Base-by-base conservation (phyloP, 2,888 invertebrate species). In the Thymelicus lineola region DNA sequence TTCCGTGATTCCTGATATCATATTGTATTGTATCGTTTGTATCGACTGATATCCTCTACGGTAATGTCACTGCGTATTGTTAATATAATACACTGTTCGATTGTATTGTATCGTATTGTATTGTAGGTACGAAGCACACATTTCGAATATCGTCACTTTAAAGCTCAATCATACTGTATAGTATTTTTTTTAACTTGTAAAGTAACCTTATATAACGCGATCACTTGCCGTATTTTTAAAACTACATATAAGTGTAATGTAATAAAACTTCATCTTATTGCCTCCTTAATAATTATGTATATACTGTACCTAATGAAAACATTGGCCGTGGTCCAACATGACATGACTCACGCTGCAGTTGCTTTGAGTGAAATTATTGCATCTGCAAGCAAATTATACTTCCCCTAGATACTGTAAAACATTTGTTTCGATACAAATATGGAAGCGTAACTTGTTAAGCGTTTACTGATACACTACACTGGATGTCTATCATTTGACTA, bases 41-140 rank as follows among this genome's bases (percentile, higher is more conserved):
- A 58, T 73, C 66, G 74, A 75, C 76, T 75, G 75, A 74, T 74
- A 72, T 72, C 69, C 71, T 48, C 59, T 72, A 79, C 82, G 77
- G 81, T 82, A 83, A 80, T 81, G 79, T 85, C 86, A 83, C 82
- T 85, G 81, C 78, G 78, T 79, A 79, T 76, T 80, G 81, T 82
- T 76, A 50, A 76, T 76, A 78, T 78, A 80, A 78, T 81, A 80
- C 80, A 84, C 80, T 79, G 74, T 83, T 79, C 76, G 81, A 83
- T 83, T 79, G 79, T 79, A 74, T 83, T 79, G 76, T 82, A 83
- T 82, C 79, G 79, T 81, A n/a, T n/a, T n/a, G n/a, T n/a, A n/a
- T n/a, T n/a, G 83, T 88, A 87, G 84, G 78, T 82, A 86, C 78
- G 76, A 82, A 78, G 88, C 88, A 89, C 88, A 83, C 80, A 81